Percentiles rank a stretch among this genome's conserved stretches.
Conservation (phyloP, 2,888 invertebrate species). For the Cancer borealis region DNA sequence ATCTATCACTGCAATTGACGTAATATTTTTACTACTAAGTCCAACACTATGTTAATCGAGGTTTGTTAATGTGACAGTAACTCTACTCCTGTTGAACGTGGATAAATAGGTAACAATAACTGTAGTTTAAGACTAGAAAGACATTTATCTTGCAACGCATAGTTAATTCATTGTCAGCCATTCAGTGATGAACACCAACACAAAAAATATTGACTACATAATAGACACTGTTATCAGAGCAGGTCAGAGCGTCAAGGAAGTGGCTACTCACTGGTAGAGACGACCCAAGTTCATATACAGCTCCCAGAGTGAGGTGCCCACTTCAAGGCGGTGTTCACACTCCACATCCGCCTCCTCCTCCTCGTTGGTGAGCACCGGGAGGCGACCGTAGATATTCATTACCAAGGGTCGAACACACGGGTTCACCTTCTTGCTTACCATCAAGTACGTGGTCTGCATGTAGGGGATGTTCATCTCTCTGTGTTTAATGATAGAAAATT, state of each 20-base stretch:
- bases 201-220: background rate
- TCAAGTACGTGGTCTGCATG: slow-evolving; percentile 72
- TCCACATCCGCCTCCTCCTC: slow-evolving; percentile 22
- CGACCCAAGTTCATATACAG: slow-evolving; percentile 74
- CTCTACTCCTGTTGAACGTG: background rate
- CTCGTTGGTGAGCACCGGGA: slow-evolving; percentile 39
- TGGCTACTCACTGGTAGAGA: slow-evolving; percentile 64
- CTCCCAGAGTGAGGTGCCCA: slow-evolving; percentile 75
- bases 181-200: background rate
- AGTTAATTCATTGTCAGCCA: background rate
- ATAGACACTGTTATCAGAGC: background rate
- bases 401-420: slow-evolving; percentile 76
- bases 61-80: background rate
- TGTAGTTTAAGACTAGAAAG: background rate
- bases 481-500: background rate
- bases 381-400: slow-evolving; percentile 75
- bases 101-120: background rate
- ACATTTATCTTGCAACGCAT: no score
- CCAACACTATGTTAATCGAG: background rate
- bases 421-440: slow-evolving; percentile 74
- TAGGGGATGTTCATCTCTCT: slow-evolving; percentile 75
- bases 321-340: slow-evolving; percentile 67
- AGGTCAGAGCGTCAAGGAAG: background rate
- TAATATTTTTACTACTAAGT: background rate
- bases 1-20: background rate